These are phyloP conservation scores for Macrobrachium rosenbergii DNA, from an alignment of 1,140 invertebrate genomes.

Conservation along the genomic window DNA sequence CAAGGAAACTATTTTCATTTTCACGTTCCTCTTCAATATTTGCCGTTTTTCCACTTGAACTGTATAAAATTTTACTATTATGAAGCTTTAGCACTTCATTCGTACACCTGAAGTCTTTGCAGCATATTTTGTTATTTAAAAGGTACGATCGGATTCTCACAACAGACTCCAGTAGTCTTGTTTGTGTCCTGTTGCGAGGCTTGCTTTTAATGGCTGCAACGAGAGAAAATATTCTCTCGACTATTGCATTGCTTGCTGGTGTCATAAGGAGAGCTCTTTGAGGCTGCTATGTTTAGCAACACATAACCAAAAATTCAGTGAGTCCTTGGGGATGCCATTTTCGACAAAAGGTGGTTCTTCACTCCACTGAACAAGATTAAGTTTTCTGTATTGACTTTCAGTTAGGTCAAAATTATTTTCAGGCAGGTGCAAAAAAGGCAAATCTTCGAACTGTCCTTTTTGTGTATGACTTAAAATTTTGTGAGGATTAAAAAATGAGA, in stretches of 20 bases:
- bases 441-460: constrained; percentile 17
- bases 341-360: background rate
- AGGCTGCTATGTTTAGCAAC: constrained; percentile 3
- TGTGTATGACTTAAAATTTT: constrained; percentile 13
- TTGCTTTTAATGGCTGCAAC: constrained; percentile 23
- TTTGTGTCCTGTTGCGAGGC: background rate
- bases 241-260: constrained; percentile 21
- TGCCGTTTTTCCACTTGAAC: too few relatives aligned
- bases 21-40: too few relatives aligned
- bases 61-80: too few relatives aligned
- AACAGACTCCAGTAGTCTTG: constrained; percentile 21
- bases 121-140: too few relatives aligned
- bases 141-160: constrained; percentile 17
- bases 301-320: constrained; percentile 14
- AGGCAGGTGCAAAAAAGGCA: constrained; percentile 1
- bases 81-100: too few relatives aligned
- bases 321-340: background rate
- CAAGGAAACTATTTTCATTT: too few relatives aligned
- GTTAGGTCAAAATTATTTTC: background rate
- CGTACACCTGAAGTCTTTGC: too few relatives aligned
- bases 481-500: constrained; percentile 6
- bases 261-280: background rate
- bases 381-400: constrained; percentile 22
- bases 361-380: constrained; percentile 19
- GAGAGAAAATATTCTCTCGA: constrained; percentile 15